Evolutionary conservation across 2,888 invertebrate species (phyloP).

Genomic region (Aromia moschata): DNA sequence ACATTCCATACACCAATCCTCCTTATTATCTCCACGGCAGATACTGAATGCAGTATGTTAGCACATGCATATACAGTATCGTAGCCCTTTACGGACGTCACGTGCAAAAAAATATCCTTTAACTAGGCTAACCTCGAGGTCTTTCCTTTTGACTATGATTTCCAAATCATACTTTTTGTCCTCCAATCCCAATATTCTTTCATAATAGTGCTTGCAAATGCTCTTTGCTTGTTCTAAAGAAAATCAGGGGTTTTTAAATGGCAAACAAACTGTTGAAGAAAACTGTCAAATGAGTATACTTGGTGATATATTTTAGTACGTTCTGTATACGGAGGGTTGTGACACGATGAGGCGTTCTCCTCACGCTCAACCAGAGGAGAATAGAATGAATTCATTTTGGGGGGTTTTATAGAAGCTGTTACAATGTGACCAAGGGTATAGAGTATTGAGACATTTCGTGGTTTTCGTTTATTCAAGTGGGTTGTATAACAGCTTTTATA

Average conservation of each 20-base stretch:
- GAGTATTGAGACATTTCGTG: not conserved
- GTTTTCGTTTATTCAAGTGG: not conserved
- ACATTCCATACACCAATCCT: too few species aligned
- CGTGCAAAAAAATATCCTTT: slow-evolving; percentile 27
- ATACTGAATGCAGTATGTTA: slow-evolving; percentile 20
- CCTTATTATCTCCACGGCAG: not conserved
- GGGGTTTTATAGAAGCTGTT: slow-evolving; percentile 16
- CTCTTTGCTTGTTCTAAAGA: slow-evolving; percentile 76
- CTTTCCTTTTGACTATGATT: slow-evolving; percentile 97
- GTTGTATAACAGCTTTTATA: slow-evolving; percentile 18
- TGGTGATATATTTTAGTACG: not conserved
- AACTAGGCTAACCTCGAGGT: slow-evolving; percentile 87
- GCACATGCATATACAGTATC: slow-evolving; percentile 25
- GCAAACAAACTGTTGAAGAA: not conserved
- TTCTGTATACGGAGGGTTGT: not conserved
- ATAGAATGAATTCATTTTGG: slow-evolving; percentile 1
- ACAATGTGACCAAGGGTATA: not conserved
- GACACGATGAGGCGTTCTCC: not conserved
- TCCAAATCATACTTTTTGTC: slow-evolving; percentile 98
- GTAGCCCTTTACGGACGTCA: slow-evolving; percentile 4
- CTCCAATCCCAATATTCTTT: slow-evolving; percentile 88
- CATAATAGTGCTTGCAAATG: slow-evolving; percentile 85
- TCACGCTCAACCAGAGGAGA: not conserved
- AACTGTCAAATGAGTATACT: not conserved
- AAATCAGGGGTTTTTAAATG: slow-evolving; percentile 27